Conservation (phyloP, 2,113 vertebrate species). For the Protobothrops mucrosquamatus region DNA sequence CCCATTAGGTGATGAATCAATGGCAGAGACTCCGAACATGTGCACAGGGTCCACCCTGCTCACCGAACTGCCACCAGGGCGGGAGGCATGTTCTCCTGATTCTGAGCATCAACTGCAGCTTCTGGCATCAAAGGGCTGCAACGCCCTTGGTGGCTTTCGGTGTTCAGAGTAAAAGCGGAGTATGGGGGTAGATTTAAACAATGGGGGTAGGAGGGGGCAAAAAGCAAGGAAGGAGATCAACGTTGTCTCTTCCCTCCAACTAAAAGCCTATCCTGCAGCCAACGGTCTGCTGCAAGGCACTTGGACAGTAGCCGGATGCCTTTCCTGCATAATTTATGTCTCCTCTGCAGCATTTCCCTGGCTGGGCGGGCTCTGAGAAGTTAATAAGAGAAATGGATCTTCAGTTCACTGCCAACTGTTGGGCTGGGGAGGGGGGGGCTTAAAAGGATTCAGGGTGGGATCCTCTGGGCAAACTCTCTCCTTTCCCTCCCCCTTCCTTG, state of each 20-base stretch:
- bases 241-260: background rate
- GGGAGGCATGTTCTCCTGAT: background rate
- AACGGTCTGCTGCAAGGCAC: background rate
- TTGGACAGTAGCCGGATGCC: background rate
- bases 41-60: no score
- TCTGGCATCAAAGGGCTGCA: background rate
- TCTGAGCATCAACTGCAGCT: background rate
- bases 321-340: constrained; percentile 4
- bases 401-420: background rate
- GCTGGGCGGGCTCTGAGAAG: background rate
- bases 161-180: background rate
- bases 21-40: background rate
- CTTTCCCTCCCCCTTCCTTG: background rate
- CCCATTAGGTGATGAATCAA: background rate
- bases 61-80: fast-evolving
- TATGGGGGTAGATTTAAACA: background rate
- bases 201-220: background rate
- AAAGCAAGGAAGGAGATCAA: background rate
- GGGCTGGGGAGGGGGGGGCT: background rate
- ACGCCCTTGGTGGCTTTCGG: background rate
- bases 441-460: background rate
- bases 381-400: background rate
- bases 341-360: background rate
- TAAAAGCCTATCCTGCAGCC: background rate
- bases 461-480: no score